phyloP scores from a whole-genome alignment of 2,888 invertebrate species.

The Cheilosia soror region DNA sequence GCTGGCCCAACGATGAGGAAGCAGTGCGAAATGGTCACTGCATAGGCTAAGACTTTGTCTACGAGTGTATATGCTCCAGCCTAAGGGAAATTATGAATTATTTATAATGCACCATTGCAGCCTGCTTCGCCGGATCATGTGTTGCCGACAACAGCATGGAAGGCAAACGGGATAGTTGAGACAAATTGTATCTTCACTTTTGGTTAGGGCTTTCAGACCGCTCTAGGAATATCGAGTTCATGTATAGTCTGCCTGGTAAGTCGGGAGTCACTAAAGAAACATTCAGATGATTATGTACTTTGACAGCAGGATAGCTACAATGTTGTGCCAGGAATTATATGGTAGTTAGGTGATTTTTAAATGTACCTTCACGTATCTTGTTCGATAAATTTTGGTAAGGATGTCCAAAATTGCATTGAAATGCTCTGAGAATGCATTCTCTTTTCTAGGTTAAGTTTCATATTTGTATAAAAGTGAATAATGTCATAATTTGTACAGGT shows the following conservation, averaged over 20 bases:
- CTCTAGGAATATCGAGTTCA: constrained; percentile 26
- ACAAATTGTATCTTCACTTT: constrained; percentile 71
- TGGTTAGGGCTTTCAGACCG: constrained; percentile 19
- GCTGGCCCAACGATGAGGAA: constrained; percentile 40
- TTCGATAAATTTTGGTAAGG: not conserved
- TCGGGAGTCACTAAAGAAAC: constrained; percentile 18
- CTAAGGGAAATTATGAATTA: constrained; percentile 71
- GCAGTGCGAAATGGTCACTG: constrained; percentile 63
- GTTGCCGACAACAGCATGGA: constrained; percentile 41
- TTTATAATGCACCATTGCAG: constrained; percentile 56
- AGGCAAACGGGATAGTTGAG: constrained; percentile 62
- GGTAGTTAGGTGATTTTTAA: too few relatives aligned
- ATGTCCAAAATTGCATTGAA: not conserved
- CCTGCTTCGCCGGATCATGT: constrained; percentile 47
- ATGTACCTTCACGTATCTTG: not conserved
- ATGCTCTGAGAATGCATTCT: not conserved
- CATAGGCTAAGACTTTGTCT: constrained; percentile 35
- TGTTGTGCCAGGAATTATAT: not conserved
- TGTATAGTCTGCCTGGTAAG: constrained; percentile 5
- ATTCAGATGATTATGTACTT: constrained; percentile 20
- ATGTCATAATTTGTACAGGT: too few relatives aligned
- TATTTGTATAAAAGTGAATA: too few relatives aligned
- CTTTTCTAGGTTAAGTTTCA: too few relatives aligned
- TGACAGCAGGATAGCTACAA: constrained; percentile 26
- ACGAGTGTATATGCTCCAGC: constrained; percentile 11